Conservation (phyloP, 2,888 invertebrate species). For the Drosophila mulleri region DNA sequence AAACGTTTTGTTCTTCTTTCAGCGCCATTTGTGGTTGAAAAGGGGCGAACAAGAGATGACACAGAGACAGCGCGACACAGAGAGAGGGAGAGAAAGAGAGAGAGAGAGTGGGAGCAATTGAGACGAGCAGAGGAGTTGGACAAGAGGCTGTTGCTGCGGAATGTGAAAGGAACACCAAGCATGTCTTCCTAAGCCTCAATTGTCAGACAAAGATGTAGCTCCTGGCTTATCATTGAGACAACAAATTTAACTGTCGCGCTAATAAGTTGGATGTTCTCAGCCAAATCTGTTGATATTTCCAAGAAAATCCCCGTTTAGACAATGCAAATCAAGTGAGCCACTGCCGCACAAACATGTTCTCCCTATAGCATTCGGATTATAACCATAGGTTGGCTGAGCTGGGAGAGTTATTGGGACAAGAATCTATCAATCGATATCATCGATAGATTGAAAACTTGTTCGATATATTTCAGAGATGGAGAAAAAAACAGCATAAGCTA, state of each 20-base stretch:
- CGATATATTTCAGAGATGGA: too few species aligned
- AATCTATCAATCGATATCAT: neutral
- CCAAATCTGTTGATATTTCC: neutral
- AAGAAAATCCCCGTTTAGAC: neutral
- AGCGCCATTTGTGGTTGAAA: neutral
- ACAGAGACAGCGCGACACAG: neutral
- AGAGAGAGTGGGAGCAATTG: neutral
- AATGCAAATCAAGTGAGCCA: neutral
- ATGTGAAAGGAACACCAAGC: neutral
- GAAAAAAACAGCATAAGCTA: too few species aligned
- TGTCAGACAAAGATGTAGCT: conserved; percentile 28
- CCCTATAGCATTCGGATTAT: neutral
- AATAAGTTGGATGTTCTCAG: conserved; percentile 6
- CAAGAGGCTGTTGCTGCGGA: neutral
- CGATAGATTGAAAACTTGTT: too few species aligned
- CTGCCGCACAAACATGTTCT: too few species aligned
- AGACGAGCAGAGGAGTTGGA: too few species aligned
- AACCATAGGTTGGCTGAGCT: neutral
- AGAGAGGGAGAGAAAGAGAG: neutral
- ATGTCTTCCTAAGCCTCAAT: conserved; percentile 46
- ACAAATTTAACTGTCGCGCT: conserved; percentile 32
- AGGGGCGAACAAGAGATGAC: neutral
- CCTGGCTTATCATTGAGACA: conserved; percentile 17
- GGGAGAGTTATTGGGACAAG: neutral
- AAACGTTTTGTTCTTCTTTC: conserved; percentile 44